Conservation (phyloP, 2,113 vertebrate genomes). For the Salvelinus sp. region DNA sequence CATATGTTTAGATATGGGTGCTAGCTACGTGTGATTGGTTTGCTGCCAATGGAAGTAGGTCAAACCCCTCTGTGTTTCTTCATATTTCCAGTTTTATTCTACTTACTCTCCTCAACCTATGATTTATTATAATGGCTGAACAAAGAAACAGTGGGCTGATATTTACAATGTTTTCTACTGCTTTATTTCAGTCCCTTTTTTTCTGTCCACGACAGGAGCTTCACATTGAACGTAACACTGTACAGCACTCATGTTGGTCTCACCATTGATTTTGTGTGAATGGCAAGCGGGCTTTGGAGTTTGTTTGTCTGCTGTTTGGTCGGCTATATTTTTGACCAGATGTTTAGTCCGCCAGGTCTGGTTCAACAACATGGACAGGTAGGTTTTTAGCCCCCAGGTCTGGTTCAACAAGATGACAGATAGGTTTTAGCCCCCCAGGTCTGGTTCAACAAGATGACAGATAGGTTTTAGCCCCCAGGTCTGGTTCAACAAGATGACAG, state of each 20-base stretch:
- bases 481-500: no score
- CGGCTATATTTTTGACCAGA: background rate
- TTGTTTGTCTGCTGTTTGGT: background rate
- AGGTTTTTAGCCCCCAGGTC: no score
- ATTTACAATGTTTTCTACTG: background rate
- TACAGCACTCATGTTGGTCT: no score
- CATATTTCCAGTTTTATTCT: conserved; percentile 71
- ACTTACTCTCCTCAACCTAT: conserved; percentile 56
- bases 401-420: no score
- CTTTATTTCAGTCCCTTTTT: conserved; percentile 60
- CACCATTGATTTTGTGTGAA: no score
- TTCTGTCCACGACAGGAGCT: background rate
- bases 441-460: no score
- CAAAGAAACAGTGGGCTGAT: conserved; percentile 6
- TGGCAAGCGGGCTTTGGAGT: no score
- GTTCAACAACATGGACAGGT: background rate
- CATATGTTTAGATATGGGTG: conserved; percentile 93
- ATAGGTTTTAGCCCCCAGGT: no score
- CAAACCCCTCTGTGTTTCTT: conserved; percentile 85
- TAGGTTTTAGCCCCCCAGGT: no score
- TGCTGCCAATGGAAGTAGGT: conserved; percentile 88
- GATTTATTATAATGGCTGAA: conserved; percentile 53
- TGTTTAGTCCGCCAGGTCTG: conserved; percentile 25
- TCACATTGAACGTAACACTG: no score
- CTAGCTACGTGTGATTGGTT: conserved; percentile 88